Base-by-base conservation (phyloP, 2,797 vertebrate genomes). In the Eulemur coronatus region DNA sequence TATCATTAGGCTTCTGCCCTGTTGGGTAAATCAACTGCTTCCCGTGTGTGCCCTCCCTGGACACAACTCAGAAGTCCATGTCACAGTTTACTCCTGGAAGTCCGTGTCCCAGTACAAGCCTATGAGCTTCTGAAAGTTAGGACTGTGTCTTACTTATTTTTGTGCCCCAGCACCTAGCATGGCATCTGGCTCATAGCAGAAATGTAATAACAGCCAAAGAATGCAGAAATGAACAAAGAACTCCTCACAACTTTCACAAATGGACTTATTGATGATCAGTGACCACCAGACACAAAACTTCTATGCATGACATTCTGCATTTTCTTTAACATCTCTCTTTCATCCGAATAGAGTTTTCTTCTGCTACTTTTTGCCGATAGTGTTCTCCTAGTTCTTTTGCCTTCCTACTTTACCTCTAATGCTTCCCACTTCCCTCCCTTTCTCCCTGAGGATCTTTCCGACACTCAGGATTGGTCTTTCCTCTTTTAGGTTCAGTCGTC, bases 281-380 rank as follows among this genome's bases (percentile, higher is more conserved):
- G 57, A 55, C 24, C 38, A 9, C 43, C 14, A 33, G 57, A 89
- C 35, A n/a, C 61, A 38, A 72, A 35, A 26, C 28, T 26, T 48
- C 15, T 26, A 20, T 76, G 12, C 2, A 15, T 79, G 63, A 24
- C 28, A 0, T 55, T 69, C 48, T 28, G 22, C 57, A 5, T 76
- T 75, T 81, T 46, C 48, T 57, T 89, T 35, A 59, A 38, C 7
- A 48, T 50, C 28, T 43, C 80, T 8, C 9, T 43, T 89, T 92
- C 33, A 1, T 43, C 72, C 0, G 5, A 59, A 35, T 5, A 80
- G 57, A 52, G 33, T 73, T 65, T 41, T 73, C 41, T 85, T 46
- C 59, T 41, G 11, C 33, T 52, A 24, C 17, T 30, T 11, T 7
- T 1, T 26, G 33, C 1, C 50, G 28, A 1, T 0, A 26, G 18